Conservation (phyloP, 2,888 invertebrate species). For the Hypomecis atomaria region DNA sequence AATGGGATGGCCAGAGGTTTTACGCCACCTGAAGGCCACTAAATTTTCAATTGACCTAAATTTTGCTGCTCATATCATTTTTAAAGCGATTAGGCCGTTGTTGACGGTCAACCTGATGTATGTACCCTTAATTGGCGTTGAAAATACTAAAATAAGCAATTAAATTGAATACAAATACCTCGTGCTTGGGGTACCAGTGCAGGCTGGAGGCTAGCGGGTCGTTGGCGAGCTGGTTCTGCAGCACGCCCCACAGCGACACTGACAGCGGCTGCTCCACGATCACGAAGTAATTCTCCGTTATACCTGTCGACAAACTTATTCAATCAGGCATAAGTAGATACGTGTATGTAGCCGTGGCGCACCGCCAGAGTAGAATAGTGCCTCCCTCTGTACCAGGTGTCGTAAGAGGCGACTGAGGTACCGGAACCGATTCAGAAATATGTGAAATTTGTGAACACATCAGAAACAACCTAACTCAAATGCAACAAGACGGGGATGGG, state of each 20-base stretch:
- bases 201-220: conserved; percentile 88
- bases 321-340: not conserved
- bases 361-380: too few species aligned
- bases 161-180: conserved; percentile 68
- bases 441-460: too few species aligned
- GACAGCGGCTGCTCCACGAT: conserved; percentile 95
- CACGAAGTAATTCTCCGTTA: conserved; percentile 94
- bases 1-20: too few species aligned
- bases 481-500: too few species aligned
- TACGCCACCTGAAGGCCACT: too few species aligned
- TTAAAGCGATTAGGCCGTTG: not conserved
- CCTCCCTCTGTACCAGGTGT: too few species aligned
- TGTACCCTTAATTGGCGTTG: not conserved
- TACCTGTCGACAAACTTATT: conserved; percentile 66
- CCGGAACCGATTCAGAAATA: too few species aligned
- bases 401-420: too few species aligned
- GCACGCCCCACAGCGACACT: conserved; percentile 86
- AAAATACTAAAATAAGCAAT: conserved; percentile 23
- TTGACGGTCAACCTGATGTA: not conserved
- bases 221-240: conserved; percentile 86
- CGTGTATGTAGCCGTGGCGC: too few species aligned
- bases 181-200: conserved; percentile 90
- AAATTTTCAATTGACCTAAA: too few species aligned
- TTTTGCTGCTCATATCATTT: too few species aligned
- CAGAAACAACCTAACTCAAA: too few species aligned